Base-by-base conservation (phyloP, 2,888 invertebrate species). In the Lepidochrysops patricia region DNA sequence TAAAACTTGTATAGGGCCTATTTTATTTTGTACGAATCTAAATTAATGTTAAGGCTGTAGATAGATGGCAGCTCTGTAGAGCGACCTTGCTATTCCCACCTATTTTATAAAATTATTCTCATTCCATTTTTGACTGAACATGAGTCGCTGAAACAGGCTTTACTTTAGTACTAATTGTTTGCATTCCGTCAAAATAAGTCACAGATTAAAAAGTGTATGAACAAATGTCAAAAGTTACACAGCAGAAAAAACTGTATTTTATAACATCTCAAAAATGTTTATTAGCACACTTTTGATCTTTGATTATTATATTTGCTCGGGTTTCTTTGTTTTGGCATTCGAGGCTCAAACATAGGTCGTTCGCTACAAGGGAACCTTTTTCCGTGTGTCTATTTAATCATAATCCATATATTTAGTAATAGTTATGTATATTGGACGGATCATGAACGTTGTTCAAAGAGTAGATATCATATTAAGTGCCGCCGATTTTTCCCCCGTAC, bases 81-180 rank as follows among this genome's bases (percentile, higher is more conserved):
- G 52, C 29, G 15, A 4, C 29, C 15, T 15, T 25, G 29, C 6
- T 29, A 32, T 13, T 13, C 54, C 54, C 54, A 54, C 54, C 32
- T 54, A 54, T 54, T 29, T 12, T 32, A 13, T 13, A 52, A 27
- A 26, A 25, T 7, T 49, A 23, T 19, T 43, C 15, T 34, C 58
- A 32, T 34, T 50, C 34, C 32, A 50, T 25, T 25, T 32, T 34
- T 27, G 26, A 56, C 54, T 57, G 49, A 50, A 29, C 26, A 57
- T 68, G 70, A 65, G 67, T 73, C 81, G 81, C 82, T 83, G 84
- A 80, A 82, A 80, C 84, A 82, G 84, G 84, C 81, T 81, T 72
- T 65, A 7, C 19, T 54, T 64, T 66, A 62, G 68, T 58, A 61
- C 61, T n/a, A 60, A 50, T 15, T 52, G 52, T 59, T 25, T 54